These are phyloP conservation scores for Ethmia dodecea DNA, from an alignment of 2,888 invertebrate genomes.

Conservation along the genomic window DNA sequence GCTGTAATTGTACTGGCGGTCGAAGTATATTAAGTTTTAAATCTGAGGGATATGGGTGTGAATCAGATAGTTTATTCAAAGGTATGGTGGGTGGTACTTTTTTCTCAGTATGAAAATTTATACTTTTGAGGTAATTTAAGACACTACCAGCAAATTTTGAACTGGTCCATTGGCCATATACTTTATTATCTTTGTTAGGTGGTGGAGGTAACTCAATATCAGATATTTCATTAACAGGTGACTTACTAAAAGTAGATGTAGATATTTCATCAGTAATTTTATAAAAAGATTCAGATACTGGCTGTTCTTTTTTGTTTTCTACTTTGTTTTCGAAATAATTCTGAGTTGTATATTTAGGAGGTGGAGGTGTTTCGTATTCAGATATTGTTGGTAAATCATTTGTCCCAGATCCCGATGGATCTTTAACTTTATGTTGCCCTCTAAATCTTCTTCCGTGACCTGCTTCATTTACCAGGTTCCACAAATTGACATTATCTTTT, in stretches of 20 bases:
- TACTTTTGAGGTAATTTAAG: constrained; percentile 56
- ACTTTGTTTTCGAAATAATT: constrained; percentile 24
- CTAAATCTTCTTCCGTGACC: constrained; percentile 29
- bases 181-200: constrained; percentile 32
- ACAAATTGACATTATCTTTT: constrained; percentile 32
- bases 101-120: constrained; percentile 38
- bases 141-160: constrained; percentile 57
- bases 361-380: constrained; percentile 54
- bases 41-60: constrained; percentile 52
- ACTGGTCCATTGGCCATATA: constrained; percentile 59
- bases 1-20: constrained; percentile 41
- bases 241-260: constrained; percentile 15
- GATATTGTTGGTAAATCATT: constrained; percentile 31
- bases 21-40: constrained; percentile 41
- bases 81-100: constrained; percentile 49
- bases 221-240: constrained; percentile 25
- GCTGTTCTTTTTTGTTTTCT: constrained; percentile 17
- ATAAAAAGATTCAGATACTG: constrained; percentile 19
- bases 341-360: constrained; percentile 20
- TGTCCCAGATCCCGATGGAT: constrained; percentile 22
- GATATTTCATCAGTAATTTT: constrained; percentile 23
- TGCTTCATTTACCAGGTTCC: constrained; percentile 35
- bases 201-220: constrained; percentile 51
- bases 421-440: constrained; percentile 17
- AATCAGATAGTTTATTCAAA: constrained; percentile 45